Conservation (phyloP, 2,888 invertebrate genomes). For the Lissocephala sabroskyi region DNA sequence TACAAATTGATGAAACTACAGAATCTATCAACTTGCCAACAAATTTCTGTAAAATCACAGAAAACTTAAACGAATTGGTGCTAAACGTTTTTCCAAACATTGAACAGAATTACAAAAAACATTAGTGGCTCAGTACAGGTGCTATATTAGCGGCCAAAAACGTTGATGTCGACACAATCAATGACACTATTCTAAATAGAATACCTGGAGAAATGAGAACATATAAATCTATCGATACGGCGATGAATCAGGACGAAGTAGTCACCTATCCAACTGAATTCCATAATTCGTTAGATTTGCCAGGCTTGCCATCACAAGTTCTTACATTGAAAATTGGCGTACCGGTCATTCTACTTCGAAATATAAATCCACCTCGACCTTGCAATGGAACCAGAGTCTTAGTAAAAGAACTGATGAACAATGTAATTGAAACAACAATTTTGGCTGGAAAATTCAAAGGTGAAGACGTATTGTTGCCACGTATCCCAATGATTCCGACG, state of each 20-base stretch:
- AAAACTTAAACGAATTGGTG: conserved; percentile 3
- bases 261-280: conserved; percentile 1
- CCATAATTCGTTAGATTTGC: background rate
- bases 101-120: conserved; percentile 1
- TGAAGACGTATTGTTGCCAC: background rate
- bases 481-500: conserved; percentile 1
- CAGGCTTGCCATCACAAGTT: background rate
- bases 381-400: background rate
- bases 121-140: conserved; percentile 14
- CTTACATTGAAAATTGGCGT: background rate
- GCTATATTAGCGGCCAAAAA: conserved; percentile 13
- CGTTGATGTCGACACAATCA: conserved; percentile 10
- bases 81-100: conserved; percentile 2
- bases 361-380: background rate
- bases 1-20: background rate
- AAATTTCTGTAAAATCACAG: conserved; percentile 6
- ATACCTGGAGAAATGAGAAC: background rate
- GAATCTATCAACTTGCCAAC: background rate
- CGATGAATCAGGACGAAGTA: background rate
- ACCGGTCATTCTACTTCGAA: background rate
- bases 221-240: conserved; percentile 2
- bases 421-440: conserved; percentile 2
- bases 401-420: background rate
- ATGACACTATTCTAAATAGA: background rate
- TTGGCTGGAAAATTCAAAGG: background rate